phyloP scores from a whole-genome alignment of 1,140 invertebrate species.

The Eupeodes corollae region DNA sequence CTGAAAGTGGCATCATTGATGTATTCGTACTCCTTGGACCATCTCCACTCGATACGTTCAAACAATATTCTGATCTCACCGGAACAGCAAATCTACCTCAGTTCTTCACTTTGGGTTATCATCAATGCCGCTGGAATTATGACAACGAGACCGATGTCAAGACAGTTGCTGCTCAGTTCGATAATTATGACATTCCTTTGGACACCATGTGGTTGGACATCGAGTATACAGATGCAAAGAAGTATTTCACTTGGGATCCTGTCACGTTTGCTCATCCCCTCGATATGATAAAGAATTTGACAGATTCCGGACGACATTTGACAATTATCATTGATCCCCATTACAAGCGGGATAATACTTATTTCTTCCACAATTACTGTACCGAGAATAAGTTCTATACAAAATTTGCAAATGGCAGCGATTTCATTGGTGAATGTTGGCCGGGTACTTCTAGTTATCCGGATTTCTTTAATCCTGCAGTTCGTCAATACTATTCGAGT shows the following conservation, averaged over 20 bases:
- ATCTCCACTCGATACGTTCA: slow-evolving; percentile 69
- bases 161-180: slow-evolving; percentile 69
- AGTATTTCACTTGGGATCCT: slow-evolving; percentile 95
- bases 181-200: slow-evolving; percentile 83
- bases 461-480: slow-evolving; percentile 85
- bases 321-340: slow-evolving; percentile 98
- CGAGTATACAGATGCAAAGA: slow-evolving; percentile 95
- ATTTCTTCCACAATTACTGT: slow-evolving; percentile 83
- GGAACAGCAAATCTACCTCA: slow-evolving; percentile 77
- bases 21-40: slow-evolving; percentile 87
- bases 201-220: slow-evolving; percentile 99
- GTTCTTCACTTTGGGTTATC: slow-evolving; percentile 67
- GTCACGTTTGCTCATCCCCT: slow-evolving; percentile 78
- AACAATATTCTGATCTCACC: slow-evolving; percentile 78
- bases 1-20: slow-evolving; percentile 91
- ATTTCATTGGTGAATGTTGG: slow-evolving; percentile 76
- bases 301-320: slow-evolving; percentile 80
- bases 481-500: slow-evolving; percentile 75
- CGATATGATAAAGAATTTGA: slow-evolving; percentile 87
- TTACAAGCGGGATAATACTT: slow-evolving; percentile 82
- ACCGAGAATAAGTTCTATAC: slow-evolving; percentile 73
- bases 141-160: slow-evolving; percentile 92
- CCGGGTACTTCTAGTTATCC: slow-evolving; percentile 82
- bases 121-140: slow-evolving; percentile 99
- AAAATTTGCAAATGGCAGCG: slow-evolving; percentile 81